These are phyloP conservation scores for Cochlearius cochlearius DNA, from an alignment of 2,113 vertebrate species.

Conservation along the genomic window DNA sequence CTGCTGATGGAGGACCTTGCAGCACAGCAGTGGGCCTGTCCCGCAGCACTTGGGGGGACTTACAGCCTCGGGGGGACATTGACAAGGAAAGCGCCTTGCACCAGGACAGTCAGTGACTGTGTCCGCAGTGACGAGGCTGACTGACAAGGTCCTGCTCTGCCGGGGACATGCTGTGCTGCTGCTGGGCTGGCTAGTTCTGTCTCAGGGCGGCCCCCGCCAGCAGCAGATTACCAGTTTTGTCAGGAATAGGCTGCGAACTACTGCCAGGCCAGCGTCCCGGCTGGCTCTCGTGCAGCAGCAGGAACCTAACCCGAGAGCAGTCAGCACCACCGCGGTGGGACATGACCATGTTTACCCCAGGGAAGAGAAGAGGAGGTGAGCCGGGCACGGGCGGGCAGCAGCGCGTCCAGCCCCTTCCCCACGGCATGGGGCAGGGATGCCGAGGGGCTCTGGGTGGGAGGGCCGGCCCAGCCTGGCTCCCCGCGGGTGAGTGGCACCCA, in stretches of 20 bases:
- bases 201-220: neutral
- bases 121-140: fast-evolving
- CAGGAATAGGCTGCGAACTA: neutral
- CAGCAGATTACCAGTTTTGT: neutral
- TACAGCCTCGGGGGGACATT: neutral
- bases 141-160: neutral
- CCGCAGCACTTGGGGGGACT: fast-evolving
- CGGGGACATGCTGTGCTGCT: fast-evolving
- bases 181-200: neutral
- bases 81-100: no score
- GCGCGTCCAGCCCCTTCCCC: neutral
- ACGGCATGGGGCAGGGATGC: fast-evolving
- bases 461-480: fast-evolving
- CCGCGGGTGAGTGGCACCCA: fast-evolving
- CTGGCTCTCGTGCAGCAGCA: fast-evolving
- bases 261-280: neutral
- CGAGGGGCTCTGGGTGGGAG: fast-evolving
- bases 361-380: slow-evolving; percentile 74
- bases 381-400: fast-evolving
- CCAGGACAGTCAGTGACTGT: fast-evolving
- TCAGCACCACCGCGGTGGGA: slow-evolving; percentile 75
- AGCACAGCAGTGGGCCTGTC: neutral
- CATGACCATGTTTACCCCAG: slow-evolving; percentile 58
- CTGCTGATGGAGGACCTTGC: fast-evolving
- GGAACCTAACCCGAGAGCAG: slow-evolving; percentile 68